Evolutionary conservation across 1,140 invertebrate genomes (phyloP).

Genomic region (Trichonephila inaurata): DNA sequence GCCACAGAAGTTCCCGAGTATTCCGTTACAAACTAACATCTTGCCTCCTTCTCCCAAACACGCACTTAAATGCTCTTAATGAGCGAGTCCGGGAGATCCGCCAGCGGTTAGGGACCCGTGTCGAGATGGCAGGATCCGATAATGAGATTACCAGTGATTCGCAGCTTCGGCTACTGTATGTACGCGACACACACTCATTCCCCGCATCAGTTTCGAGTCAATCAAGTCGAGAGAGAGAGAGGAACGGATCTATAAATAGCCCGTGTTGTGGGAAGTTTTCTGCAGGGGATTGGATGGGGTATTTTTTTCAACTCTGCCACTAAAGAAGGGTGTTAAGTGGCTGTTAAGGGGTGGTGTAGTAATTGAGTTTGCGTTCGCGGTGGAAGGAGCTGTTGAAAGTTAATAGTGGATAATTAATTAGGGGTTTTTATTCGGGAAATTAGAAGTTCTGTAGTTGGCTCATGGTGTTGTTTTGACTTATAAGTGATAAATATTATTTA

Average conservation of each 20-base stretch:
- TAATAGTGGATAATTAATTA: too few species aligned
- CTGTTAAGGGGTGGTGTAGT: conserved; percentile 48
- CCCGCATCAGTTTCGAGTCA: conserved; percentile 34
- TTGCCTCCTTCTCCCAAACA: conserved; percentile 23
- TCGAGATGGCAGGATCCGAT: conserved; percentile 41
- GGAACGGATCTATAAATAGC: conserved; percentile 55
- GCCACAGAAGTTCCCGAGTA: background rate
- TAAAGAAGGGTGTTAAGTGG: conserved; percentile 64
- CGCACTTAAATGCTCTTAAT: conserved; percentile 64
- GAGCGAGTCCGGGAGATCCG: conserved; percentile 35
- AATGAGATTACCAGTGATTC: conserved; percentile 31
- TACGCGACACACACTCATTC: background rate
- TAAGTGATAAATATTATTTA: too few species aligned
- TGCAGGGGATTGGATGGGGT: conserved; percentile 19
- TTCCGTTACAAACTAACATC: conserved; percentile 43
- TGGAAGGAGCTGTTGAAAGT: too few species aligned
- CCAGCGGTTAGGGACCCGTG: conserved; percentile 26
- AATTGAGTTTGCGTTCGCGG: conserved; percentile 12
- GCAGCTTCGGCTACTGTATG: conserved; percentile 19
- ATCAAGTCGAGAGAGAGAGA: conserved; percentile 25
- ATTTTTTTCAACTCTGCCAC: background rate
- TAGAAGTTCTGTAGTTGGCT: too few species aligned
- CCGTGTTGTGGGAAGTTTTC: conserved; percentile 23
- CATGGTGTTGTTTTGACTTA: too few species aligned
- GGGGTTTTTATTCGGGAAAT: too few species aligned